A percentile compares a stretch with the other conserved stretches of the same genome.
Conservation (phyloP, 1,140 invertebrate species). For the Drosophila gunungcola region DNA sequence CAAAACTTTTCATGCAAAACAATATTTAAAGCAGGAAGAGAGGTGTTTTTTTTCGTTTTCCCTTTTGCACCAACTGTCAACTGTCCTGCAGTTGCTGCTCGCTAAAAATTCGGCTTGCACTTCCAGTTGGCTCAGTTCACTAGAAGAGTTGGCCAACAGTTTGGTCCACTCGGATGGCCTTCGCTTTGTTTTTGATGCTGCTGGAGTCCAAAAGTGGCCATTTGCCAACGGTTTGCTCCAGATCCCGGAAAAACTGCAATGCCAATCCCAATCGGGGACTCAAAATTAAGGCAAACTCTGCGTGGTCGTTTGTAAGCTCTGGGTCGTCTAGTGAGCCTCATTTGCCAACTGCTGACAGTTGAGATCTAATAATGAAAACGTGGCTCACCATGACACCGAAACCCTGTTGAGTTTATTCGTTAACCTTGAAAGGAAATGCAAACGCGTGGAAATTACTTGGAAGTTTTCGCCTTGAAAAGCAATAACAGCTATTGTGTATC, state of each 20-base stretch:
- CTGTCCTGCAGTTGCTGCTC: slow-evolving; percentile 54
- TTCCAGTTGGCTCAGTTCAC: slow-evolving; percentile 43
- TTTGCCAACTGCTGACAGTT: slow-evolving; percentile 36
- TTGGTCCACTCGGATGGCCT: slow-evolving; percentile 41
- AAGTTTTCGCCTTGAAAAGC: slow-evolving; percentile 5
- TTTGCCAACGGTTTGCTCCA: slow-evolving; percentile 25
- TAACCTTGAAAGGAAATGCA: slow-evolving; percentile 9
- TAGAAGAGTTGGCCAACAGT: slow-evolving; percentile 36
- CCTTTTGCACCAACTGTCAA: slow-evolving; percentile 50
- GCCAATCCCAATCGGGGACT: slow-evolving; percentile 23
- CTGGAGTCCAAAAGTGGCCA: slow-evolving; percentile 49
- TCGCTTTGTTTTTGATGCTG: slow-evolving; percentile 35
- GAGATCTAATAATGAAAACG: slow-evolving; percentile 60
- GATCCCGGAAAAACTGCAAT: slow-evolving; percentile 26
- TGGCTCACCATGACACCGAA: slow-evolving; percentile 17
- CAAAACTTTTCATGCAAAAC: slow-evolving; percentile 24
- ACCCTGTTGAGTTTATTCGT: slow-evolving; percentile 2
- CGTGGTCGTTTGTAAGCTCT: slow-evolving; percentile 8
- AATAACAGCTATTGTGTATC: slow-evolving; percentile 4
- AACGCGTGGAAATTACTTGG: slow-evolving; percentile 38
- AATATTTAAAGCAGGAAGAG: slow-evolving; percentile 32
- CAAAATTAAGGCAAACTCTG: slow-evolving; percentile 22
- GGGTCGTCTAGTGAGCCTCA: slow-evolving; percentile 37
- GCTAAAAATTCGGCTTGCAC: slow-evolving; percentile 59
- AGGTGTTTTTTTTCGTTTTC: not conserved